Percentiles rank a stretch among this genome's conserved stretches.
Evolutionary conservation across 2,888 invertebrate species (phyloP).

Genomic region (Latheticus oryzae): DNA sequence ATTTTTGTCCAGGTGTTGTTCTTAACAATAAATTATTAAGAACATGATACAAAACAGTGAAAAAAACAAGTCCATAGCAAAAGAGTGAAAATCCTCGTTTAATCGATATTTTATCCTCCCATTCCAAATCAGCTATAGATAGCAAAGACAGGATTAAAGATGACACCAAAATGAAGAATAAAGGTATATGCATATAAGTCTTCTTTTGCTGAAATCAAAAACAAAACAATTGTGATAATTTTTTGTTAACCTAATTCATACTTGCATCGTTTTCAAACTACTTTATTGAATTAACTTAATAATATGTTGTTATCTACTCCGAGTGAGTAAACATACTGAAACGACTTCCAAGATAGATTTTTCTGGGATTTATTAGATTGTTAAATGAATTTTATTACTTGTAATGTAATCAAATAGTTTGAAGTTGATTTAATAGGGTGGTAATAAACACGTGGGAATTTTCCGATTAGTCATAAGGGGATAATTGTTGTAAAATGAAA

Average conservation of each 20-base stretch:
- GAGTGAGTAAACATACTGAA: too few species aligned
- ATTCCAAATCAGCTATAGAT: conserved; percentile 60
- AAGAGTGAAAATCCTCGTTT: conserved; percentile 73
- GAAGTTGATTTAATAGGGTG: conserved; percentile 1
- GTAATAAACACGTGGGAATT: not conserved
- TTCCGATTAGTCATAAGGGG: not conserved
- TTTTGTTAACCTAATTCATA: too few species aligned
- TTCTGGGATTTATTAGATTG: conserved; percentile 2
- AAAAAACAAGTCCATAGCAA: conserved; percentile 75
- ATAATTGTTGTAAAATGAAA: not conserved
- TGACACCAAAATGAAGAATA: conserved; percentile 28
- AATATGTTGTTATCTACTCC: too few species aligned
- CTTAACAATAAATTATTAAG: conserved; percentile 72
- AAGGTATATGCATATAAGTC: conserved; percentile 35
- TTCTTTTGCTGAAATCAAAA: conserved; percentile 31
- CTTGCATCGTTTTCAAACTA: too few species aligned
- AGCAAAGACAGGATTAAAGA: conserved; percentile 50
- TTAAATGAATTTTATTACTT: conserved; percentile 14
- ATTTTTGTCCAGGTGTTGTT: conserved; percentile 70
- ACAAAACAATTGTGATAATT: too few species aligned
- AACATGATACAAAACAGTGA: conserved; percentile 75
- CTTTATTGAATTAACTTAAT: too few species aligned
- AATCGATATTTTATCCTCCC: conserved; percentile 71
- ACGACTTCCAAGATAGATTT: conserved; percentile 1
- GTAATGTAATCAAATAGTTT: conserved; percentile 12